Percentiles rank a stretch among this genome's conserved stretches.
These are phyloP conservation scores for Plutomurus gul DNA, from an alignment of 1,140 invertebrate genomes.

Conservation along the genomic window DNA sequence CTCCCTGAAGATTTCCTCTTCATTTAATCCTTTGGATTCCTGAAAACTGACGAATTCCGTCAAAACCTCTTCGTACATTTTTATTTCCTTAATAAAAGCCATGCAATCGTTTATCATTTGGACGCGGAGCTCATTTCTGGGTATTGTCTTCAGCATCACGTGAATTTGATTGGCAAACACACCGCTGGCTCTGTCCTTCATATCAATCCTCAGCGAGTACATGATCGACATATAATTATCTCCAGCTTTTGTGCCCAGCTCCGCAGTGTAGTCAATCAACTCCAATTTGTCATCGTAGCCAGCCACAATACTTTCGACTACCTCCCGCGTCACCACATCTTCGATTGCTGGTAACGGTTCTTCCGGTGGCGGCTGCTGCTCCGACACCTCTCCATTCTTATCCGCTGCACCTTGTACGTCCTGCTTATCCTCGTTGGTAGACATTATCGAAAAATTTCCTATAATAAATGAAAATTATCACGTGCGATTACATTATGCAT, in stretches of 20 bases:
- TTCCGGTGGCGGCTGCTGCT: not conserved
- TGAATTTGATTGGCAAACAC: not conserved
- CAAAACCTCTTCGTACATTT: conserved; percentile 39
- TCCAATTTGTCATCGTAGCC: conserved; percentile 50
- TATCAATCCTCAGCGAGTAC: conserved; percentile 55
- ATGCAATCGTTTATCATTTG: conserved; percentile 42
- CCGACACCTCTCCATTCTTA: not conserved
- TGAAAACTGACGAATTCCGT: conserved; percentile 37
- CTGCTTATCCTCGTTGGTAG: no score
- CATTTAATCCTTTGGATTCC: conserved; percentile 13
- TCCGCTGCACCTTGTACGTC: not conserved
- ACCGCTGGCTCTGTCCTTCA: conserved; percentile 30
- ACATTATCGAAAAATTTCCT: no score
- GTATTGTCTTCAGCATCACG: conserved; percentile 46
- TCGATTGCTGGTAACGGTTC: conserved; percentile 37
- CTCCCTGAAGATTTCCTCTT: conserved; percentile 5
- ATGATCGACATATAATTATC: conserved; percentile 62
- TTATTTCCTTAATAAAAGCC: conserved; percentile 44
- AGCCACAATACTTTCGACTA: conserved; percentile 40
- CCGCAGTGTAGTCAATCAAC: conserved; percentile 55
- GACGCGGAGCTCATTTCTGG: conserved; percentile 34
- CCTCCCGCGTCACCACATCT: conserved; percentile 44
- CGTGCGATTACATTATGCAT: no score
- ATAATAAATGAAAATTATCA: no score
- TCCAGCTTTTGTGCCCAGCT: conserved; percentile 59